Conservation (phyloP, 2,113 vertebrate species). For the Menura novaehollandiae region DNA sequence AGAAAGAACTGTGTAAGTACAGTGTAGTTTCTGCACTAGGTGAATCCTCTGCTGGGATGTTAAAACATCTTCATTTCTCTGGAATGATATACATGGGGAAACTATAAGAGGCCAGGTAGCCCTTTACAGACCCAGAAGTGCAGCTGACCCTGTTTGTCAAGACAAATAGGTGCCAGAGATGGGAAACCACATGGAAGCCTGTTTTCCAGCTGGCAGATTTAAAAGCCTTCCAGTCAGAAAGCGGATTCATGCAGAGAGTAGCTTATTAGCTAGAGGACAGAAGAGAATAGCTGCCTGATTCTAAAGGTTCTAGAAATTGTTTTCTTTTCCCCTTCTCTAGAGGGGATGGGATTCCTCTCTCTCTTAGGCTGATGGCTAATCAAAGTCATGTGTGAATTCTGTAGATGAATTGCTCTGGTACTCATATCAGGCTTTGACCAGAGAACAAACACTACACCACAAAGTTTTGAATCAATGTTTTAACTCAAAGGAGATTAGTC, state of each 20-base stretch:
- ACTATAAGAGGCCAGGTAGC: background rate
- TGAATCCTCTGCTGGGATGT: background rate
- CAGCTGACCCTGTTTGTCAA: background rate
- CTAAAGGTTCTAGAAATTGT: background rate
- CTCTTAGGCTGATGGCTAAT: background rate
- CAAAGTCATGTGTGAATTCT: background rate
- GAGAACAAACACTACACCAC: background rate
- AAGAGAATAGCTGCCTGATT: background rate
- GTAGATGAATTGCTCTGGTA: background rate
- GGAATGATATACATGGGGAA: background rate
- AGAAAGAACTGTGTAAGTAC: background rate
- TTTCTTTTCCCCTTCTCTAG: background rate
- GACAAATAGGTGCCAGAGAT: background rate
- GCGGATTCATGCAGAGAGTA: background rate
- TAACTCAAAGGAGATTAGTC: background rate
- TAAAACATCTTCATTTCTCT: background rate
- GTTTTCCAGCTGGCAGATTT: background rate
- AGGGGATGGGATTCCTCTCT: background rate
- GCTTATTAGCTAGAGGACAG: background rate
- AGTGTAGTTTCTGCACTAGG: background rate
- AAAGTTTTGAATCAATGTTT: background rate
- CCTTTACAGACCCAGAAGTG: background rate
- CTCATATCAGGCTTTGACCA: background rate
- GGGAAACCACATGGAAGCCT: background rate
- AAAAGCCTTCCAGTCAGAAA: background rate